phyloP scores from a whole-genome alignment of 2,888 invertebrate species.

The Tachina grossa region DNA sequence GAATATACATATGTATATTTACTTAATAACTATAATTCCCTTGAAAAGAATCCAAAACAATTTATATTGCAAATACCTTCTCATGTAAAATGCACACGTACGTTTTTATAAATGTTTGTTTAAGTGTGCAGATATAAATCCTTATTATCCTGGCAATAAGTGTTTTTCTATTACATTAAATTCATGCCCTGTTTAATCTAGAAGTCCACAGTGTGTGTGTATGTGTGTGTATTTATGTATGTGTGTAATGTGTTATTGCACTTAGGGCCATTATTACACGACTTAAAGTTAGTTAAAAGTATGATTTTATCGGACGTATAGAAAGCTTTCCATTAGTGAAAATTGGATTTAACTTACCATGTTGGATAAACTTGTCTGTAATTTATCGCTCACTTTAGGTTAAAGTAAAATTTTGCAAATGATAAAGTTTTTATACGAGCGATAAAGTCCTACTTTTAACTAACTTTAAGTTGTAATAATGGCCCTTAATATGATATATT shows the following conservation, averaged over 20 bases:
- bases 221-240: background rate
- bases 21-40: constrained; percentile 10
- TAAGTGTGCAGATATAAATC: constrained; percentile 34
- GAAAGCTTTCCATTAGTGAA: too few species aligned
- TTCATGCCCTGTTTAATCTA: background rate
- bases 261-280: too few species aligned
- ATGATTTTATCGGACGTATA: too few species aligned
- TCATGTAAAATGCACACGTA: background rate
- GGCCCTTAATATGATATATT: constrained; percentile 28
- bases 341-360: too few species aligned
- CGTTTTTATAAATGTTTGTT: background rate
- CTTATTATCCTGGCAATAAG: constrained; percentile 60
- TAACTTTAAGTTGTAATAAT: too few species aligned
- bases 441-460: too few species aligned
- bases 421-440: too few species aligned
- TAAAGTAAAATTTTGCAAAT: too few species aligned
- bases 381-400: too few species aligned
- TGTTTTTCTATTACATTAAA: constrained; percentile 45
- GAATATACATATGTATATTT: too few species aligned
- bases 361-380: too few species aligned
- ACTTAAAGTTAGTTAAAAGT: too few species aligned
- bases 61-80: constrained; percentile 9
- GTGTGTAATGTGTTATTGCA: background rate
- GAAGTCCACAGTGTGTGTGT: background rate
- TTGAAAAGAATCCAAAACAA: constrained; percentile 17